Conservation (phyloP, 2,113 vertebrate genomes). For the Malaclemys terrapin region DNA sequence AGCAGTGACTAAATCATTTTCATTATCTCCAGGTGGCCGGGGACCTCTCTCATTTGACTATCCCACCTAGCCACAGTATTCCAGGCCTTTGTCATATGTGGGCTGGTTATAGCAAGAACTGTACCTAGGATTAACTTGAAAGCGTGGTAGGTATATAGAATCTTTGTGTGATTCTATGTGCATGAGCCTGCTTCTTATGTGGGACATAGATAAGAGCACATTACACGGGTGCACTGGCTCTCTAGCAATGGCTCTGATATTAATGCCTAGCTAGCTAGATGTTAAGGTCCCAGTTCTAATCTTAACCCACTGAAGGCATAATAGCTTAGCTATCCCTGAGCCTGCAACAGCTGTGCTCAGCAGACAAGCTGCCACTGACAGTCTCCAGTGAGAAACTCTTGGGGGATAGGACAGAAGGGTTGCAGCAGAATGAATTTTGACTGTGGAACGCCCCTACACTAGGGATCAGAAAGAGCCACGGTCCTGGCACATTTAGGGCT, state of each 20-base stretch:
- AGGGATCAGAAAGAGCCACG: not conserved
- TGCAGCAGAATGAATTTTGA: not conserved
- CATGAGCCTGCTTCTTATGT: not conserved
- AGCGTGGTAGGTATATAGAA: not conserved
- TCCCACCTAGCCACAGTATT: not conserved
- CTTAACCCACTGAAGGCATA: too few species aligned
- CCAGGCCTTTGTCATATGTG: not conserved
- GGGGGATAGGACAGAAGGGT: accelerated
- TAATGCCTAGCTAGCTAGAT: not conserved
- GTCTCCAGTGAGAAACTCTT: not conserved
- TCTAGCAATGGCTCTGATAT: not conserved
- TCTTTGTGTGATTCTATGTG: not conserved
- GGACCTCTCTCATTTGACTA: not conserved
- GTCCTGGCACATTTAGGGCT: not conserved
- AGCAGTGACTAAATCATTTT: not conserved
- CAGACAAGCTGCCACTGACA: not conserved
- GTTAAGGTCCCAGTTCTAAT: not conserved
- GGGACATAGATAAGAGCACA: not conserved
- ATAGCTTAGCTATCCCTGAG: not conserved
- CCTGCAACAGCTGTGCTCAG: not conserved
- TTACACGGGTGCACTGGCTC: not conserved
- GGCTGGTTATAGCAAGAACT: not conserved
- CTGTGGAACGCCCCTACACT: not conserved
- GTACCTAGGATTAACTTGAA: not conserved
- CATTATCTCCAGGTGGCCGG: not conserved